Evolutionary conservation across 2,888 invertebrate genomes (phyloP).

Genomic region (Pammene fasciana): DNA sequence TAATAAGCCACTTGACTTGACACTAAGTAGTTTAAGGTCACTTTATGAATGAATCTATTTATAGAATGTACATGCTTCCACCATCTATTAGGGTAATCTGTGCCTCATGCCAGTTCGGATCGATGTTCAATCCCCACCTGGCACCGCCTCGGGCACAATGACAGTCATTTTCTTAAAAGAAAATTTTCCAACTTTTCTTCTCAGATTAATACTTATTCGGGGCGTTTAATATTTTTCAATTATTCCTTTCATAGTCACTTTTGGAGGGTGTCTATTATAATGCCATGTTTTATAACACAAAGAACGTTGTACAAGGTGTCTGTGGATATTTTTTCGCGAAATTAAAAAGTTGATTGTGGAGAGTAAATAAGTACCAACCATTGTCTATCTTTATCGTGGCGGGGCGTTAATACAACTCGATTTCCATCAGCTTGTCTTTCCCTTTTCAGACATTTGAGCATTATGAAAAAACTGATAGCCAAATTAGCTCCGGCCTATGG

Average conservation of each 20-base stretch:
- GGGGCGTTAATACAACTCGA: too few species aligned
- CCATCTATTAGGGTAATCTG: neutral
- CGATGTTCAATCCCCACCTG: constrained; percentile 49
- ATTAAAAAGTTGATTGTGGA: neutral
- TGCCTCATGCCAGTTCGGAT: constrained; percentile 9
- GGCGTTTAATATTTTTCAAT: constrained; percentile 38
- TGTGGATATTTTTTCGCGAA: constrained; percentile 1
- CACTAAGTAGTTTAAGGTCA: too few species aligned
- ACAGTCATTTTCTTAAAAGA: constrained; percentile 61
- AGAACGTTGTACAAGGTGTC: neutral
- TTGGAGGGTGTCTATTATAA: constrained; percentile 32
- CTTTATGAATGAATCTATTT: too few species aligned
- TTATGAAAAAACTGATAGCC: too few species aligned
- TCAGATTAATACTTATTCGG: constrained; percentile 57
- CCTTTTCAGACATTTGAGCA: too few species aligned
- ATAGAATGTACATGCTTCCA: neutral
- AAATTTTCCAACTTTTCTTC: constrained; percentile 55
- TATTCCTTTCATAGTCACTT: constrained; percentile 33
- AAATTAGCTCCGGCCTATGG: too few species aligned
- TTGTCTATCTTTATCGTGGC: neutral
- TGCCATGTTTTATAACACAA: constrained; percentile 20
- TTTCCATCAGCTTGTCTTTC: too few species aligned
- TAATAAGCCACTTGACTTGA: too few species aligned
- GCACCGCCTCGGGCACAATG: constrained; percentile 55
- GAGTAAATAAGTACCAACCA: neutral